phyloP scores from a whole-genome alignment of 2,888 invertebrate species.

The Coleophora deauratella region DNA sequence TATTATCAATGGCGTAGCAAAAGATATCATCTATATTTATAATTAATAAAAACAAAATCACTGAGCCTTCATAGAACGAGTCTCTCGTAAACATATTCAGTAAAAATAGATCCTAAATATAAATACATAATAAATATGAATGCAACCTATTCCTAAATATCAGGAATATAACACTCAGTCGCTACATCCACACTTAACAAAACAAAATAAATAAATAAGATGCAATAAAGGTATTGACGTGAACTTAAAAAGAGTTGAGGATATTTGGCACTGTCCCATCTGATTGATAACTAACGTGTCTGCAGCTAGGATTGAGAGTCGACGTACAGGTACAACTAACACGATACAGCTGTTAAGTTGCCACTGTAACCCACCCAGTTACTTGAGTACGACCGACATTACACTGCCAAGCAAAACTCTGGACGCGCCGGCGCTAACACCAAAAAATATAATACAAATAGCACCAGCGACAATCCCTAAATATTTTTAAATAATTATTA shows the following conservation, averaged over 20 bases:
- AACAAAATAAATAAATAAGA: constrained; percentile 39
- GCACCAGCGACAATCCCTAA: constrained; percentile 29
- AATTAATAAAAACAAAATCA: constrained; percentile 48
- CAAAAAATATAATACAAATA: constrained; percentile 62
- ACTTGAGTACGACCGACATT: background rate
- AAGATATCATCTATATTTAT: constrained; percentile 39
- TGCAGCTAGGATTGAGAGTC: constrained; percentile 27
- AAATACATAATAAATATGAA: constrained; percentile 72
- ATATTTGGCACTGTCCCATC: constrained; percentile 74
- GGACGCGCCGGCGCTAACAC: constrained; percentile 30
- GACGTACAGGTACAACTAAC: constrained; percentile 1
- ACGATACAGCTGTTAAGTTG: background rate
- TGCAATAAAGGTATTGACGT: constrained; percentile 40
- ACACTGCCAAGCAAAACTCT: constrained; percentile 20
- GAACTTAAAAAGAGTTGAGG: constrained; percentile 54
- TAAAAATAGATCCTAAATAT: constrained; percentile 57
- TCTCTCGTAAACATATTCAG: constrained; percentile 52
- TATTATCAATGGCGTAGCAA: constrained; percentile 46
- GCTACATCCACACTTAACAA: constrained; percentile 70
- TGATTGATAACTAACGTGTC: constrained; percentile 39
- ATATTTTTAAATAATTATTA: constrained; percentile 51
- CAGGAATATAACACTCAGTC: constrained; percentile 71
- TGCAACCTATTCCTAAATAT: constrained; percentile 73
- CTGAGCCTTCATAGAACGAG: constrained; percentile 65
- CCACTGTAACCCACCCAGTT: no score